Conservation (phyloP, 2,797 vertebrate species). For the Muscicapa comitata region DNA sequence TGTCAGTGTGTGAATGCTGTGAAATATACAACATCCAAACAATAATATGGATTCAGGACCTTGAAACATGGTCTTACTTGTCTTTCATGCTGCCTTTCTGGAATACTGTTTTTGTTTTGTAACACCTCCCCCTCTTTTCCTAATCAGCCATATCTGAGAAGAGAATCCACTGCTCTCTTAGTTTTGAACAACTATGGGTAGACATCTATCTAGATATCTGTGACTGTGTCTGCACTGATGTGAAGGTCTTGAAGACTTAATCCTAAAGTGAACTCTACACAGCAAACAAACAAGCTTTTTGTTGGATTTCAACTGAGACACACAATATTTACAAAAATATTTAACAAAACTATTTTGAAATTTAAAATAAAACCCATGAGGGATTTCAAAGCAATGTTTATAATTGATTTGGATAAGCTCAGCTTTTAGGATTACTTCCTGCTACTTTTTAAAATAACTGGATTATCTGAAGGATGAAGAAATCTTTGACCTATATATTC, state of each 20-base stretch:
- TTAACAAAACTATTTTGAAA: not conserved
- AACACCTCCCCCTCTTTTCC: not conserved
- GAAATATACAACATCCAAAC: not conserved
- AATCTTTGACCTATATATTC: conserved; percentile 58
- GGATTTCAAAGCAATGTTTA: conserved; percentile 23
- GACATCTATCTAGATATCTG: not conserved
- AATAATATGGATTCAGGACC: not conserved
- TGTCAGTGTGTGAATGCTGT: not conserved
- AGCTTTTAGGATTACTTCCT: conserved; percentile 50
- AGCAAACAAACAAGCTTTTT: not conserved
- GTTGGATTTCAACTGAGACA: not conserved
- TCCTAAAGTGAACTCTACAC: not conserved
- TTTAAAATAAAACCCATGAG: not conserved
- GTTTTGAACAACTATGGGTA: not conserved
- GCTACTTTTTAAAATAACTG: conserved; percentile 31
- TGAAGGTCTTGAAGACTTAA: not conserved
- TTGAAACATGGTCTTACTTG: not conserved
- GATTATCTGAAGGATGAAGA: conserved; percentile 50
- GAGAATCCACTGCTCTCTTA: not conserved
- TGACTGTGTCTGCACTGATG: not conserved
- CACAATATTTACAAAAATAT: not conserved
- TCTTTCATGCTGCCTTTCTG: not conserved
- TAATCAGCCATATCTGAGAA: not conserved
- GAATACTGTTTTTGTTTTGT: not conserved
- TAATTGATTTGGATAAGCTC: conserved; percentile 50